A percentile compares a stretch with the other conserved stretches of the same genome.
phyloP scores from a whole-genome alignment of 1,140 invertebrate genomes.

The Augochlora pura region DNA sequence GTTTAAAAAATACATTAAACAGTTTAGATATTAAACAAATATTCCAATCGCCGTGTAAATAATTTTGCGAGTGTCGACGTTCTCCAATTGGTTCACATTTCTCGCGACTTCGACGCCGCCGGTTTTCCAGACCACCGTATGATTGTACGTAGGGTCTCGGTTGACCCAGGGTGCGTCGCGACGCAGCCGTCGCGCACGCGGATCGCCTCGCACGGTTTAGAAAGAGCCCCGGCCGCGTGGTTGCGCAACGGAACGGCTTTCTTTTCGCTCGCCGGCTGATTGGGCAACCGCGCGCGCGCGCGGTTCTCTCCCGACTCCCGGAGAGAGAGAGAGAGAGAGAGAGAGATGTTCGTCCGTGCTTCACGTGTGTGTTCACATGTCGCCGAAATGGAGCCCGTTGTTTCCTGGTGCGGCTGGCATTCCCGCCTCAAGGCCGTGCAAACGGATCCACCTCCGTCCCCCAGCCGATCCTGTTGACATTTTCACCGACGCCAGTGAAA shows the following conservation, averaged over 20 bases:
- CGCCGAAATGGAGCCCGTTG: neutral
- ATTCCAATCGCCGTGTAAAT: too few relatives aligned
- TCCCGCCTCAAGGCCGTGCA: conserved; percentile 31
- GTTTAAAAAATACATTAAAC: too few relatives aligned
- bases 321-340: too few relatives aligned
- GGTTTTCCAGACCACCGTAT: too few relatives aligned
- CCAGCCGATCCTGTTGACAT: conserved; percentile 6
- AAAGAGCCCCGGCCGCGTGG: conserved; percentile 60
- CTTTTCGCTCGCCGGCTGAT: conserved; percentile 72
- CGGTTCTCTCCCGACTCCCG: too few relatives aligned
- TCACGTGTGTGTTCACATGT: neutral
- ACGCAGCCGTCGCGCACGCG: too few relatives aligned
- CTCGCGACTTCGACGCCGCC: too few relatives aligned
- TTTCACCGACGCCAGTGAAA: conserved; percentile 7
- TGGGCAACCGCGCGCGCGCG: conserved; percentile 64
- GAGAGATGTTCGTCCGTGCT: too few relatives aligned
- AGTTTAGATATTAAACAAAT: too few relatives aligned
- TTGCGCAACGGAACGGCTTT: conserved; percentile 74
- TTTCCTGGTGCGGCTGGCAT: neutral
- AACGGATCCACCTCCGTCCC: conserved; percentile 3
- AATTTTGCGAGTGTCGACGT: too few relatives aligned
- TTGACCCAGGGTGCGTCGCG: too few relatives aligned
- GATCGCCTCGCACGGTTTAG: conserved; percentile 42
- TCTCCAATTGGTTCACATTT: too few relatives aligned
- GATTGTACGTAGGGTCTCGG: neutral